Evolutionary conservation across 1,140 invertebrate species (phyloP), one percentile per base, ranked within the genome.

Genomic region (Aphelinus atriplicis): DNA sequence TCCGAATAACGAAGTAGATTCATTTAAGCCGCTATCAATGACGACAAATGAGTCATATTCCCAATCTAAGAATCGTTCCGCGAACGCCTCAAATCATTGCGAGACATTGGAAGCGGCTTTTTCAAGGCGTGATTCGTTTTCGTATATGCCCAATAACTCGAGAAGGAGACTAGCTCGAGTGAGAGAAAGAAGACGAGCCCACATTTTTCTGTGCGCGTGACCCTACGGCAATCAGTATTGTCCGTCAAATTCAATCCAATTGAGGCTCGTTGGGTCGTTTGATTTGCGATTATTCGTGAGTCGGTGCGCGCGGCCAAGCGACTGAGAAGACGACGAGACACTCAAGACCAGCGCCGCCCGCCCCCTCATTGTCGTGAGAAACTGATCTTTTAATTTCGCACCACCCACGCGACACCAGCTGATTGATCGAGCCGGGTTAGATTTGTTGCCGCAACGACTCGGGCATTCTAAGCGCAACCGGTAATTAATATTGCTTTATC

Each of bases 161-260:
- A 26, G 26, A 26, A 26, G 26, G 26, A 26, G 26, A 26, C 26
- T 26, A 0, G 26, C 26, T 26, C 26, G 26, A 26, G 26, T 26
- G 26, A 26, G 26, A 26, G 26, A 26, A 26, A 26, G 26, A 60
- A 67, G 56, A n/a, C 42, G 66, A 75, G 60, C 66, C 60, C 58
- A 51, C 46, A 10, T 57, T 55, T 68, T 45, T 66, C 47, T 67
- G n/a, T 46, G 10, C 55, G 4, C n/a, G 47, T 50, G 56, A 66
- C 56, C 58, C 64, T 42, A 47, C 7, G 69, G 64, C 75, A 76
- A 76, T 76, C 75, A 68, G 71, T 72, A 76, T 51, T 55, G 63
- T 61, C 69, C 69, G 69, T 72, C 75, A 71, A 76, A 76, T 76
- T 76, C 75, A 68, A 76, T 71, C 75, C 69, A 76, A 76, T 76